phyloP scores from a whole-genome alignment of 2,888 invertebrate species.

The Petrophora chlorosata region DNA sequence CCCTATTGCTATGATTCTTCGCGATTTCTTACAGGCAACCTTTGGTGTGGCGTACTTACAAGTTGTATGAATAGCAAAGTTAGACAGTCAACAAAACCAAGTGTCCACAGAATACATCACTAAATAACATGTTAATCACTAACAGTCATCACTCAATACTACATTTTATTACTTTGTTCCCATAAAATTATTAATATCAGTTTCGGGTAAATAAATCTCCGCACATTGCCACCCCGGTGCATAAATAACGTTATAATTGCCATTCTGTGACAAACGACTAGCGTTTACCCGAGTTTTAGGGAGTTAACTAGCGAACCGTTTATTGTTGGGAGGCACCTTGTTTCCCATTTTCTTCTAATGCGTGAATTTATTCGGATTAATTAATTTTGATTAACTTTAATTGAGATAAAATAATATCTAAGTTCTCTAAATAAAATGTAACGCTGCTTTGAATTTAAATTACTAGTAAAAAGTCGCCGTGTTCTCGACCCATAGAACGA shows the following conservation, averaged over 20 bases:
- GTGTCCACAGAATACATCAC: too few relatives aligned
- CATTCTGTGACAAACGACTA: constrained; percentile 72
- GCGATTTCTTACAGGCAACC: too few relatives aligned
- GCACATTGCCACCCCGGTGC: constrained; percentile 55
- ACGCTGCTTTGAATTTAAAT: too few relatives aligned
- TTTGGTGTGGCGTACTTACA: too few relatives aligned
- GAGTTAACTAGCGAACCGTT: constrained; percentile 37
- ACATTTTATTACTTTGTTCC: constrained; percentile 20
- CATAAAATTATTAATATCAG: constrained; percentile 27
- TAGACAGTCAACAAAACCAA: too few relatives aligned
- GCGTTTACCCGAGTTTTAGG: constrained; percentile 45
- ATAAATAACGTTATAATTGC: constrained; percentile 79
- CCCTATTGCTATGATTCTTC: too few relatives aligned
- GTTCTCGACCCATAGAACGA: too few relatives aligned
- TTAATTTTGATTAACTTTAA: neutral
- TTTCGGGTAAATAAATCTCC: constrained; percentile 54
- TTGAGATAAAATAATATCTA: neutral
- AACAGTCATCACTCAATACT: constrained; percentile 13
- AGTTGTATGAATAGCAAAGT: too few relatives aligned
- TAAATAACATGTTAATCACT: neutral
- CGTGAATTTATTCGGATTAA: constrained; percentile 15
- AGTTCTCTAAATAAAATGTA: too few relatives aligned
- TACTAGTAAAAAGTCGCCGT: too few relatives aligned
- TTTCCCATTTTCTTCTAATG: constrained; percentile 20
- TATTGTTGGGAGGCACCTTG: constrained; percentile 26